phyloP scores from a whole-genome alignment of 2,113 vertebrate genomes.

The Nerophis lumbriciformis region DNA sequence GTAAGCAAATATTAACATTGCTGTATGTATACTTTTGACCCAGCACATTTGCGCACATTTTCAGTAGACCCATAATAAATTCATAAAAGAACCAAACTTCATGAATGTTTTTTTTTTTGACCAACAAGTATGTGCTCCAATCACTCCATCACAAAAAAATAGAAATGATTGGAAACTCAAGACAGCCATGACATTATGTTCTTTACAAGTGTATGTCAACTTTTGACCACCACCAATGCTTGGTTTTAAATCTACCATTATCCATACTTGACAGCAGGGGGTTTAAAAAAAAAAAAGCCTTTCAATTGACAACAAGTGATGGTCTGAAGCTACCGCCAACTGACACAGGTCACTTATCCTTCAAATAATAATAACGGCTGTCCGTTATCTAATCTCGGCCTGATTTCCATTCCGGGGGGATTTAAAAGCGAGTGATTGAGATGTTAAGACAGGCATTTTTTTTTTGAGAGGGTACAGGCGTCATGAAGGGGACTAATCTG shows the following conservation, averaged over 20 bases:
- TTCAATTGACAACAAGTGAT: constrained; percentile 43
- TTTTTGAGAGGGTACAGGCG: constrained; percentile 37
- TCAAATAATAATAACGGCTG: constrained; percentile 52
- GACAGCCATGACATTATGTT: too few relatives aligned
- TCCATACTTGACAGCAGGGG: neutral
- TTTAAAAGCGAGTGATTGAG: constrained; percentile 45
- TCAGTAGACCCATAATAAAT: too few relatives aligned
- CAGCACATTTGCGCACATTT: too few relatives aligned
- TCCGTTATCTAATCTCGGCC: constrained; percentile 39
- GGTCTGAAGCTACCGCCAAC: constrained; percentile 48
- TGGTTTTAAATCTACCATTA: constrained; percentile 4
- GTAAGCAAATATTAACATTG: too few relatives aligned
- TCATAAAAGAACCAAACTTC: too few relatives aligned
- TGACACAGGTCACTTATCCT: constrained; percentile 62
- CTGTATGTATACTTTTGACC: too few relatives aligned
- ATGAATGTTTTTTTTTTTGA: too few relatives aligned
- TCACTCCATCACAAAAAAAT: too few relatives aligned
- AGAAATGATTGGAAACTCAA: too few relatives aligned
- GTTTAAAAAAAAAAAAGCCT: constrained; percentile 14
- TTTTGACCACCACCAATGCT: too few relatives aligned
- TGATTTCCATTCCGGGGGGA: constrained; percentile 44
- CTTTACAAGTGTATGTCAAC: too few relatives aligned
- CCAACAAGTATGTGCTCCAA: too few relatives aligned
- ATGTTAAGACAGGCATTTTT: constrained; percentile 24
- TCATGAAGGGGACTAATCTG: constrained; percentile 43